Conservation (phyloP, 2,797 vertebrate species). For the Anabacerthia variegaticeps region DNA sequence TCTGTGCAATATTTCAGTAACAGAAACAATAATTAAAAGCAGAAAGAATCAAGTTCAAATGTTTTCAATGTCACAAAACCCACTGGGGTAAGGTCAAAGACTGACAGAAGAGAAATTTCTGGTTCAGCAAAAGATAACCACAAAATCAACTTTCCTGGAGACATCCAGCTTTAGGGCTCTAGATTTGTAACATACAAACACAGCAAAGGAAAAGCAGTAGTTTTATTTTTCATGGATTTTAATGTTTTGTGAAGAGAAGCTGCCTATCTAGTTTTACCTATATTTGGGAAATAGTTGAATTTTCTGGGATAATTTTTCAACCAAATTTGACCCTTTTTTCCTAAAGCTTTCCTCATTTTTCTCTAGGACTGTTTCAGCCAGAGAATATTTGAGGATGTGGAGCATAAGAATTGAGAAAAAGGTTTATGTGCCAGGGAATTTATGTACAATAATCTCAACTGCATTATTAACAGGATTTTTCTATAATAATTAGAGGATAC, state of each 20-base stretch:
- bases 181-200: background rate
- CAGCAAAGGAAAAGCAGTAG: background rate
- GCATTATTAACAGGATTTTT: background rate
- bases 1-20: background rate
- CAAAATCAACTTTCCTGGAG: background rate
- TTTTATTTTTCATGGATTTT: background rate
- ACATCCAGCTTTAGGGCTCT: background rate
- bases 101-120: background rate
- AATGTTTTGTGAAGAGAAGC: background rate
- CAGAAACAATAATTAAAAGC: background rate
- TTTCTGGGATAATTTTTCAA: background rate
- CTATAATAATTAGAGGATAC: background rate
- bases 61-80: background rate
- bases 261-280: background rate
- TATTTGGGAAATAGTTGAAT: rapidly evolving
- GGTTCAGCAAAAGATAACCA: background rate
- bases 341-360: background rate
- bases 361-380: background rate
- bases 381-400: background rate
- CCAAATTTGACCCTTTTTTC: background rate
- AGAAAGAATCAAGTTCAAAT: background rate
- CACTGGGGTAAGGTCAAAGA: background rate
- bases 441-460: background rate
- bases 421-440: background rate
- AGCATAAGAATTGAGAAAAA: background rate